Evolutionary conservation across 2,797 vertebrate species (phyloP), one percentile per base, ranked within the genome.

Genomic region (Hydrophis major): DNA sequence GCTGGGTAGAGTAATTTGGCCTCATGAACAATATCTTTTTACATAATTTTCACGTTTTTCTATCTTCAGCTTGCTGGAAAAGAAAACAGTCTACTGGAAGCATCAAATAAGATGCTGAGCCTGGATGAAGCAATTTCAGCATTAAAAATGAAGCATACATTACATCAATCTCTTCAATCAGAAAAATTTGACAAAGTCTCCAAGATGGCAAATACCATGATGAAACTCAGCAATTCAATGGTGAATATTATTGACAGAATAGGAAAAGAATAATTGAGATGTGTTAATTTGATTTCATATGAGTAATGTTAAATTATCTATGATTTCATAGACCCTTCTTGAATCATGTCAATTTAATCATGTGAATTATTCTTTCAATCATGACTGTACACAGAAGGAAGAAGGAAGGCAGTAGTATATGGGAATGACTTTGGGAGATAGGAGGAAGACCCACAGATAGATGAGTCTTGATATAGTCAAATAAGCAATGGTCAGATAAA

Each of bases 141-240:
- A 88, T 13, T 96, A 91, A 96, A 96, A 90, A 95, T 89, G 88
- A 96, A 95, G 69, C 87, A 93, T 61, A 93, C 93, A 78, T 95
- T 96, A 89, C 87, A 42, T 28, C 90, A 56, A 8, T 93, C 94
- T 94, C 89, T 95, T 94, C 90, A 95, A 59, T 91, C 50, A 83
- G 25, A 95, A 83, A 95, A 94, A 16, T 91, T 59, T 93, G 94
- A 94, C n/a, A 94, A 95, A 93, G 94, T 95, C 69, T 96, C 93
- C 53, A 87, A 92, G 74, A 83, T 94, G 91, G 87, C 88, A 89
- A 91, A 92, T 90, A 94, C 18, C 0, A 47, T 93, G 91, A 95
- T 32, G 57, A 94, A 89, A 93, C 60, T 96, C 47, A 94, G 86
- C 53, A 93, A 57, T 74, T 27, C 63, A 59, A n/a, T 87, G 60